Percentiles rank a stretch among this genome's conserved stretches.
Conservation (phyloP, 2,113 vertebrate species). For the Leucopternis melanops region DNA sequence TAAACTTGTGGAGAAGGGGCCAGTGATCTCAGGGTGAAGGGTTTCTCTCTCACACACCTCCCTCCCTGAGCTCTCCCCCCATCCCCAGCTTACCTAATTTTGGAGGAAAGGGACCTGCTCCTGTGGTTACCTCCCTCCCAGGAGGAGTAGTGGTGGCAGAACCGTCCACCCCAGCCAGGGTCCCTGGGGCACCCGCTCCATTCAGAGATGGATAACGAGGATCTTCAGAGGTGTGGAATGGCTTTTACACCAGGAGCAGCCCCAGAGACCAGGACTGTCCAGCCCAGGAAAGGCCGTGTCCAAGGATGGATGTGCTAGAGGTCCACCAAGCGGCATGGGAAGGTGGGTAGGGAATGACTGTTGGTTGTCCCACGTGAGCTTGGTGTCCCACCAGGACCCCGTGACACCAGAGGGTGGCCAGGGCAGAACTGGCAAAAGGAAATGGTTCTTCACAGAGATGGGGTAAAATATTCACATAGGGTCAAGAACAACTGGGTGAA, state of each 20-base stretch:
- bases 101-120: background rate
- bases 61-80: background rate
- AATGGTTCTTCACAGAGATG: background rate
- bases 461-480: background rate
- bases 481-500: background rate
- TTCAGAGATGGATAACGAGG: background rate
- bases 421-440: background rate
- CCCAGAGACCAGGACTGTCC: background rate
- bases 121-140: background rate
- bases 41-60: background rate
- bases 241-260: background rate
- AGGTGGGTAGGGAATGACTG: background rate
- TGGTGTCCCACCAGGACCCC: background rate
- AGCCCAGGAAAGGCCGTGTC: background rate
- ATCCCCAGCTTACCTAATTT: background rate
- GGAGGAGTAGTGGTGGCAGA: background rate
- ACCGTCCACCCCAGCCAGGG: background rate
- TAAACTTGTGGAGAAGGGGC: background rate
- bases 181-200: accelerated
- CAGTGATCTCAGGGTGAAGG: background rate
- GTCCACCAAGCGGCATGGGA: accelerated
- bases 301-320: background rate
- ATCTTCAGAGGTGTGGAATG: background rate
- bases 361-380: accelerated
- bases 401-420: background rate